Conservation (phyloP, 1,140 invertebrate species). For the Aporrectodea caliginosa region DNA sequence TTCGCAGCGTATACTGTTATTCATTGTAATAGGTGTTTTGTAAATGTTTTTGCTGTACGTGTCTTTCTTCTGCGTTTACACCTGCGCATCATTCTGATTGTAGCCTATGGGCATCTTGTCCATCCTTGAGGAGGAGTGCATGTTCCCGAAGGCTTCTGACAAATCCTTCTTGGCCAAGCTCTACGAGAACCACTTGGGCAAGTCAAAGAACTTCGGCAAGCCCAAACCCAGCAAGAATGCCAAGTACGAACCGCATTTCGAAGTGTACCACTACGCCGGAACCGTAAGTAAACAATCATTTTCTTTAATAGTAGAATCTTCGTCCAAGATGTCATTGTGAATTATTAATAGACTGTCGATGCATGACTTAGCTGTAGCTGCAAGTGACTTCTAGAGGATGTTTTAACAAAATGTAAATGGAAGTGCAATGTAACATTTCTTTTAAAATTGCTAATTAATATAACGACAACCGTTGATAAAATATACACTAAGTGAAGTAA, state of each 20-base stretch:
- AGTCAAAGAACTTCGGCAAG: conserved; percentile 94
- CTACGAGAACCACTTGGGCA: conserved; percentile 97
- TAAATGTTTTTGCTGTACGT: not conserved
- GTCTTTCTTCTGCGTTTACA: not conserved
- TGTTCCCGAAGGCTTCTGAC: conserved; percentile 99
- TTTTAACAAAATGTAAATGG: too few species aligned
- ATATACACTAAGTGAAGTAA: too few species aligned
- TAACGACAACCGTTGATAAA: too few species aligned
- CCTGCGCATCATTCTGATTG: conserved; percentile 21
- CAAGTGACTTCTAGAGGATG: too few species aligned
- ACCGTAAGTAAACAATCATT: conserved; percentile 72
- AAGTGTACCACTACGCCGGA: conserved; percentile 98
- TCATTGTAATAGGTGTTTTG: too few species aligned
- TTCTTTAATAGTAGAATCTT: too few species aligned
- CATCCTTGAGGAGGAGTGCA: conserved; percentile 99
- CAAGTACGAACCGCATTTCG: conserved; percentile 91
- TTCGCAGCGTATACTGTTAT: too few species aligned
- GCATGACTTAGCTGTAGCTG: too few species aligned
- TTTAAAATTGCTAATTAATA: too few species aligned
- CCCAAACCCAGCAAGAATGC: conserved; percentile 95
- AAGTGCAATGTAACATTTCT: too few species aligned
- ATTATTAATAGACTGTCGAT: too few species aligned
- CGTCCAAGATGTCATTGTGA: too few species aligned
- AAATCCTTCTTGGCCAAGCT: conserved; percentile 95
- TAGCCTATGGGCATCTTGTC: conserved; percentile 99